phyloP scores from a whole-genome alignment of 2,888 invertebrate genomes.

The Agrochola litura region DNA sequence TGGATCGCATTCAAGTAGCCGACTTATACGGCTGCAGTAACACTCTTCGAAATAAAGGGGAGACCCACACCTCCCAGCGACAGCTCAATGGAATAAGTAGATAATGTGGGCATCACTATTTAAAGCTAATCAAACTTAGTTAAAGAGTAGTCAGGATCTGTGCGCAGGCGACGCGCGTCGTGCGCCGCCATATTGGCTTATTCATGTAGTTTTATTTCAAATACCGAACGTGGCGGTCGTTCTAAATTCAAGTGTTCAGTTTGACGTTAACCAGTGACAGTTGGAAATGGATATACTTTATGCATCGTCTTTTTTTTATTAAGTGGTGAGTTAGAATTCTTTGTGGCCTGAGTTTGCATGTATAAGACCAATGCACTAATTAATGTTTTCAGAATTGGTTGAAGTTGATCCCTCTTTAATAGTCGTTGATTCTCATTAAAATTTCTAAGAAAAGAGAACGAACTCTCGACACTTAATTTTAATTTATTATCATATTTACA shows the following conservation, averaged over 20 bases:
- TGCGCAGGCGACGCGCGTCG: constrained; percentile 84
- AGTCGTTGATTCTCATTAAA: constrained; percentile 23
- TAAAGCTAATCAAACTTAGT: constrained; percentile 92
- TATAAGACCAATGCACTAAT: constrained; percentile 42
- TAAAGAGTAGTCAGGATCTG: constrained; percentile 90
- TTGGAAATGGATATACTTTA: constrained; percentile 80
- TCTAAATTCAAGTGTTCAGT: constrained; percentile 77
- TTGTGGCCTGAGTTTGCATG: constrained; percentile 9
- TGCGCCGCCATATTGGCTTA: constrained; percentile 77
- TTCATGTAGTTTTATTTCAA: constrained; percentile 79
- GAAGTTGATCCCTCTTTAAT: not conserved
- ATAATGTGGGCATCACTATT: constrained; percentile 91
- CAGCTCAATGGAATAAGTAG: constrained; percentile 90
- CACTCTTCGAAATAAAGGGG: constrained; percentile 76
- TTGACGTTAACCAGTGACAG: constrained; percentile 85
- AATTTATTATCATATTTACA: constrained; percentile 39
- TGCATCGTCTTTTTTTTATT: constrained; percentile 59
- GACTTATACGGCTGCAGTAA: constrained; percentile 68
- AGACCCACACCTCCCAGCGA: constrained; percentile 82
- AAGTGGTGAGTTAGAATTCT: constrained; percentile 66
- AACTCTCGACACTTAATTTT: constrained; percentile 29
- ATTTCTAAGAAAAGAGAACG: constrained; percentile 26
- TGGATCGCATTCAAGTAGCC: constrained; percentile 44
- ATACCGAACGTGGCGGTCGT: constrained; percentile 80
- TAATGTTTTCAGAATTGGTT: constrained; percentile 45